A percentile compares a stretch with the other conserved stretches of the same genome.
Evolutionary conservation across 2,797 vertebrate species (phyloP).

Genomic region (Nyctibius grandis): DNA sequence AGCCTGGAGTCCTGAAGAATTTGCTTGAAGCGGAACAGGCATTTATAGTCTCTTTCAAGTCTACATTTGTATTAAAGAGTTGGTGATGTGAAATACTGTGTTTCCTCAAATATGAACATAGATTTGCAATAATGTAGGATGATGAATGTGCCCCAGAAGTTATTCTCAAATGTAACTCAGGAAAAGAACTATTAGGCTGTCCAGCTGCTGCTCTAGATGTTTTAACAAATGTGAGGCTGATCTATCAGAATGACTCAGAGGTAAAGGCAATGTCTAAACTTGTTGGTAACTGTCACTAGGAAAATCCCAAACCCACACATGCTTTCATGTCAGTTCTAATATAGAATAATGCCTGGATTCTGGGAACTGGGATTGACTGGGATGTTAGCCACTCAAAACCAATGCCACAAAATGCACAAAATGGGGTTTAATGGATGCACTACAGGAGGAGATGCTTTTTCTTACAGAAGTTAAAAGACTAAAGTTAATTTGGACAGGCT

Average conservation of each 20-base stretch:
- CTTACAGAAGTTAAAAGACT: background rate
- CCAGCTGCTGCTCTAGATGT: background rate
- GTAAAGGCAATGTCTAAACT: background rate
- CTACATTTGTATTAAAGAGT: background rate
- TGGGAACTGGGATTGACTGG: background rate
- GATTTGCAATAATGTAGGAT: background rate
- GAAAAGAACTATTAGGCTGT: conserved; percentile 5
- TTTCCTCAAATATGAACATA: background rate
- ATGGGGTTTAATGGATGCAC: background rate
- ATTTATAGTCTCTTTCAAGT: background rate
- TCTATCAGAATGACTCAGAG: conserved; percentile 4
- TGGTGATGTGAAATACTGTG: background rate
- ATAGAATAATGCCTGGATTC: background rate
- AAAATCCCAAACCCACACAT: conserved; percentile 26
- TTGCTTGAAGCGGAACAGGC: background rate
- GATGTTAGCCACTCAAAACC: background rate
- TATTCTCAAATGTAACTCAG: background rate
- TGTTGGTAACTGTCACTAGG: conserved; percentile 20
- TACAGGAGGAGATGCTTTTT: background rate
- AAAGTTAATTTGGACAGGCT: background rate
- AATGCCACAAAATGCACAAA: background rate
- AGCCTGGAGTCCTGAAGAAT: background rate
- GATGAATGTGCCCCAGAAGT: background rate
- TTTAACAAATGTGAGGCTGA: background rate
- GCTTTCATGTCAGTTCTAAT: background rate